Evolutionary conservation across 2,113 vertebrate genomes (phyloP), one percentile per base, ranked within the genome.

Genomic region (Pelmatolapia mariae): DNA sequence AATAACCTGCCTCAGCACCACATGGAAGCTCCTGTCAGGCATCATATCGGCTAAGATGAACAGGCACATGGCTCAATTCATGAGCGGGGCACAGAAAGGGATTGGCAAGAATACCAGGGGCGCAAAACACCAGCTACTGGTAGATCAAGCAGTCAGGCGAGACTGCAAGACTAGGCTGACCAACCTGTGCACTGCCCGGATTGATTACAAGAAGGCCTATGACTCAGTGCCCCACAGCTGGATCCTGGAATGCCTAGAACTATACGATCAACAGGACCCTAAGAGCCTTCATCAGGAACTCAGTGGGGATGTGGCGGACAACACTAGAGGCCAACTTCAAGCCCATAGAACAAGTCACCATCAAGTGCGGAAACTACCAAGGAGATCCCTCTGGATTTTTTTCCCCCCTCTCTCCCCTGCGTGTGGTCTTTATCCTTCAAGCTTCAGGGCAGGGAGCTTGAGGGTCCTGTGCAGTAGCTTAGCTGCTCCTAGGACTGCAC

Each of bases 11-110:
- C 22, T 56, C 22, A 7, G 53, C 0, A 24, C 11, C 11, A 56
- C 2, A 0, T 56, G 22, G 6, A 56, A 2, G 53, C 53, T 13
- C 22, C 11, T 56, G 53, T 24, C 22, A 56, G 4, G 4, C 53
- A 56, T 24, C 53, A 24, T 56, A 13, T 4, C 0, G 0, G 0
- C 53, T 56, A 24, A 56, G 22, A 13, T 24, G 11, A 56, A 24
- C 11, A 56, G 11, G 6, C 11, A 24, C 4, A 24, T 24, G 1
- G 6, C 0, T 54, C 53, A 54, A 22, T 54, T 22, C n/a, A 54
- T 2, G 10, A 54, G 3, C 2, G 53, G n/a, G n/a, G 53, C 3
- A 0, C 10, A 54, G 53, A 1, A 3, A 24, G 53, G 6, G 3
- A 22, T 12, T 0, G n/a, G n/a, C 1, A 54, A 54, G n/a, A 54